Base-by-base conservation (phyloP, 1,140 invertebrate genomes). In the Metaphire vulgaris region DNA sequence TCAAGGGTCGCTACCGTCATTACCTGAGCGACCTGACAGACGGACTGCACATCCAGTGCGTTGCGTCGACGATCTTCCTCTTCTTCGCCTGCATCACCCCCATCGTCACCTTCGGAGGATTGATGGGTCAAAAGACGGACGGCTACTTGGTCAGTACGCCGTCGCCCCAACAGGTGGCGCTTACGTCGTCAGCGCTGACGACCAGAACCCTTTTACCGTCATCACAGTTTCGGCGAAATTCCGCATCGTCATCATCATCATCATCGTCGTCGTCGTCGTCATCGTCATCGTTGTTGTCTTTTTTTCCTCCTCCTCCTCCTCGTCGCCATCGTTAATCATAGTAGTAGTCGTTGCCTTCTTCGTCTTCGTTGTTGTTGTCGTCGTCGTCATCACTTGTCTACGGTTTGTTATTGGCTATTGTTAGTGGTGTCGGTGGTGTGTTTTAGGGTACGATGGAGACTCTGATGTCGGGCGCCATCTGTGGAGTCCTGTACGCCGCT, bases 71-170 rank as follows among this genome's bases (percentile, higher is more conserved):
- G 89, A 93, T 97, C 80, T 99, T 99, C 87, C 89, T 99, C 15
- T 99, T 98, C 85, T 98, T 99, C 84, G 97, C 97, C 66, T 97
- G 96, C 86, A 89, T 99, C 26, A 97, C 97, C 0, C 97, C 97
- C 0, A 99, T 97, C 78, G 96, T 98, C 76, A 98, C 96, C 0
- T 98, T 98, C 84, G 95, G 95, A 69, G 97, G 97, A 32, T 75
- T 89, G 15, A 80, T 88, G 79, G 86, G 86, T 31, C 76, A 83
- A 66, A 79, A 79, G 56, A 82, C 84, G 33, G 77, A 83, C 30
- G 83, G 80, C 81, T 72, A 79, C 29, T 84, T 86, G 77, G 85
- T 81, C 28, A 34, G 67, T 12, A 12, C 41, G 41, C 21, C 21
- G 41, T 56, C 21, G 41, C 21, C 41, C 6, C 21, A 56, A 56